These are phyloP conservation scores for Sebastolobus alascanus DNA, from an alignment of 2,797 vertebrate species.

Conservation along the genomic window DNA sequence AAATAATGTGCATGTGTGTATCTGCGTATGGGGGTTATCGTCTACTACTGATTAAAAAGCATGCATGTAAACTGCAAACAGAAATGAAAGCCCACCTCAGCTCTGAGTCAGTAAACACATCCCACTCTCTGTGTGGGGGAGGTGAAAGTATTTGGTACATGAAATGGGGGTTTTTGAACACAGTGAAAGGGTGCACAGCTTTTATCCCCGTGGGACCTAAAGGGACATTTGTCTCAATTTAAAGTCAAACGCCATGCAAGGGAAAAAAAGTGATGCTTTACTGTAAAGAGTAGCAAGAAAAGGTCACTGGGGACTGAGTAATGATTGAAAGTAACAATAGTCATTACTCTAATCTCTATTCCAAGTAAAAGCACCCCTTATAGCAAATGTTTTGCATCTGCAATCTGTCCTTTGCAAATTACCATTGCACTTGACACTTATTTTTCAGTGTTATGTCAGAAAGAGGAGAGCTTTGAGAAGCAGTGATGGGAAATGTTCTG, in stretches of 20 bases:
- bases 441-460: background rate
- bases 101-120: constrained; percentile 59
- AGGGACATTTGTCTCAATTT: constrained; percentile 21
- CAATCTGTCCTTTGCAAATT: constrained; percentile 1
- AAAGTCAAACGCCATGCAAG: constrained; percentile 27
- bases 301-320: constrained; percentile 27
- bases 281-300: constrained; percentile 40
- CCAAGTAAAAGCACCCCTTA: background rate
- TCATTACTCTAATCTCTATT: constrained; percentile 16
- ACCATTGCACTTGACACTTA: background rate
- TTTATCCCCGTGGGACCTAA: constrained; percentile 14
- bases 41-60: constrained; percentile 39
- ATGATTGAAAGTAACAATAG: constrained; percentile 8
- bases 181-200: constrained; percentile 31
- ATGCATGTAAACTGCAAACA: constrained; percentile 41
- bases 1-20: background rate
- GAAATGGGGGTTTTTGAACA: constrained; percentile 39
- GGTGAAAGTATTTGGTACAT: constrained; percentile 56
- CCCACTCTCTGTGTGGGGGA: constrained; percentile 66
- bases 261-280: constrained; percentile 12
- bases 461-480: constrained; percentile 11
- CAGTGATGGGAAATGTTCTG: constrained; percentile 28
- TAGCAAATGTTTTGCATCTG: constrained; percentile 1
- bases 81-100: constrained; percentile 60
- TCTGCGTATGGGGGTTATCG: constrained; percentile 4